These are phyloP conservation scores for Lapara coniferarum DNA, from an alignment of 2,888 invertebrate genomes.

Conservation along the genomic window DNA sequence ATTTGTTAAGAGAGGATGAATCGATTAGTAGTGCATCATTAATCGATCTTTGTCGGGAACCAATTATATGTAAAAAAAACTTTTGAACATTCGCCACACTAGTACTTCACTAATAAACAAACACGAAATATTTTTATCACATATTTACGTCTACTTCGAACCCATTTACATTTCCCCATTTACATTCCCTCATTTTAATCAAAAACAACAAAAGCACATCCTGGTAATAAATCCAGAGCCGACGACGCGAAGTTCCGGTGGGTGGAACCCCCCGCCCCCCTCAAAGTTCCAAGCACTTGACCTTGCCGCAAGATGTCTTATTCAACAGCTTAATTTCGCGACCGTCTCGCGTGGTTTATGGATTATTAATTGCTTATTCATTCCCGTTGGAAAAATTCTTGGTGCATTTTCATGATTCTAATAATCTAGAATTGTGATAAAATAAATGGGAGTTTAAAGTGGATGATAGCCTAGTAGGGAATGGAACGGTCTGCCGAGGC, in stretches of 20 bases:
- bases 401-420: slow-evolving; percentile 10
- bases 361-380: slow-evolving; percentile 29
- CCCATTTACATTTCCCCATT: no score
- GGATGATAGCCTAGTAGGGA: no score
- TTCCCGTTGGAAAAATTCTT: background rate
- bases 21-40: background rate
- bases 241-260: slow-evolving; percentile 6
- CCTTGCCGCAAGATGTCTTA: slow-evolving; percentile 23
- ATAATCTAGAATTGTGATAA: background rate
- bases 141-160: no score
- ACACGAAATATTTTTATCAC: no score
- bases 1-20: background rate
- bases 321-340: slow-evolving; percentile 21
- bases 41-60: background rate
- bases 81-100: no score
- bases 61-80: background rate
- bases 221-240: slow-evolving; percentile 12
- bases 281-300: slow-evolving; percentile 6
- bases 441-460: no score
- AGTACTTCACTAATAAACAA: no score
- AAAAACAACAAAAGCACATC: background rate
- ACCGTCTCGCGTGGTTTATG: slow-evolving; percentile 35
- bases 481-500: no score
- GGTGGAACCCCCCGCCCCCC: background rate
- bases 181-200: background rate